Evolutionary conservation across 2,888 invertebrate species (phyloP), one percentile per base, ranked within the genome.

Genomic region (Exephanes ischioxanthus): DNA sequence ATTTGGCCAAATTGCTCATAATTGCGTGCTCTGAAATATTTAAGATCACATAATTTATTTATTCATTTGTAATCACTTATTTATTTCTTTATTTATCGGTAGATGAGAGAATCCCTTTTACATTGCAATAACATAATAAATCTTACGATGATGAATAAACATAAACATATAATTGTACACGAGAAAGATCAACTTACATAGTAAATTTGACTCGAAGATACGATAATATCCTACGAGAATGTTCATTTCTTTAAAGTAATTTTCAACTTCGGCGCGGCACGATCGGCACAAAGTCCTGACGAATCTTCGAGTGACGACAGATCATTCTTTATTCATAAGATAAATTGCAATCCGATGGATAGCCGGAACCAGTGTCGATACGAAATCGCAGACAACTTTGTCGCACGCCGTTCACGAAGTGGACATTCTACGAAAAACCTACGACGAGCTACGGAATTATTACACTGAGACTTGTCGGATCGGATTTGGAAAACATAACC

Each of bases 401-500:
- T 67, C 77, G 4, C 26, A 22, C 0, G 66, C 73, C 14, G 51
- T 63, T 0, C 19, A 68, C 0, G 87, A 90, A 86, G 33, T 91
- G 37, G 71, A 87, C 58, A 53, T 81, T 7, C 76, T 91, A 1
- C 86, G 83, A 61, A 80, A 87, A 41, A 79, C 89, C 48, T 45
- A 87, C 4, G 87, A 91, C 4, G 87, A 91, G 53, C 61, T 91
- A 3, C 80, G 89, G 22, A 88, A 88, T 70, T 87, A 88, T 79
- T 86, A 89, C 71, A 75, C 68, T 0, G 30, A 86, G 86, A 26
- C 26, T 89, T 14, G 37, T 89, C n/a, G 87, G 90, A 58, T 3
- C 53, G 1, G 90, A 91, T 80, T 80, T 91, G n/a, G 89, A 90
- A 37, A 91, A 89, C 63, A 85, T 90, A 33, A 55, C 73, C 0